Evolutionary conservation across 2,797 vertebrate genomes (phyloP).

Genomic region (Acanthis flammea): DNA sequence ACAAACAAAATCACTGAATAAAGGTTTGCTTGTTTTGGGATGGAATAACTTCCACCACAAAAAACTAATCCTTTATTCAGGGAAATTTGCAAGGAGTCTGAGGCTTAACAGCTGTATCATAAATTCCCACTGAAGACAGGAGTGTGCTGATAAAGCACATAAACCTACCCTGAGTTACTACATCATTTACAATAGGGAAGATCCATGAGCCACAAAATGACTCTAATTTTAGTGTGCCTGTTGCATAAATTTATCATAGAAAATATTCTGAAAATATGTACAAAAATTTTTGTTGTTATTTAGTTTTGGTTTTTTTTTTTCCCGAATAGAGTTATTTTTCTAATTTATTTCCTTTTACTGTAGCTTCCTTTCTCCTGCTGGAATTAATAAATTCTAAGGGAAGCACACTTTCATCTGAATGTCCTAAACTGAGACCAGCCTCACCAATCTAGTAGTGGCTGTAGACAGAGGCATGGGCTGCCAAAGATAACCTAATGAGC

Average conservation of each 20-base stretch:
- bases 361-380: neutral
- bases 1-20: neutral
- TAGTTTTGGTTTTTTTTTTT: fast-evolving
- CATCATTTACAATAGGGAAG: neutral
- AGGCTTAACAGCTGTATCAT: neutral
- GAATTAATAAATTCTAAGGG: neutral
- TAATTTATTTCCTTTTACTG: neutral
- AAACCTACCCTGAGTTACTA: neutral
- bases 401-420: neutral
- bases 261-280: neutral
- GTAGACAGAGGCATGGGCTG: neutral
- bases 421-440: neutral
- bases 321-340: neutral
- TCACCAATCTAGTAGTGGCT: neutral
- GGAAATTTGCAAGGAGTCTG: neutral
- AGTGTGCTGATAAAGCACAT: neutral
- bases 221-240: neutral
- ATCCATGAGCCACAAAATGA: neutral
- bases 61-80: neutral
- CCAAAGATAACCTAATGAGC: neutral
- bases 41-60: neutral
- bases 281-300: fast-evolving
- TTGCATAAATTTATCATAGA: neutral
- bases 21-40: neutral
- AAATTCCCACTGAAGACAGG: neutral